These are phyloP conservation scores for Apolygus lucorum DNA, from an alignment of 1,140 invertebrate species.

Conservation along the genomic window DNA sequence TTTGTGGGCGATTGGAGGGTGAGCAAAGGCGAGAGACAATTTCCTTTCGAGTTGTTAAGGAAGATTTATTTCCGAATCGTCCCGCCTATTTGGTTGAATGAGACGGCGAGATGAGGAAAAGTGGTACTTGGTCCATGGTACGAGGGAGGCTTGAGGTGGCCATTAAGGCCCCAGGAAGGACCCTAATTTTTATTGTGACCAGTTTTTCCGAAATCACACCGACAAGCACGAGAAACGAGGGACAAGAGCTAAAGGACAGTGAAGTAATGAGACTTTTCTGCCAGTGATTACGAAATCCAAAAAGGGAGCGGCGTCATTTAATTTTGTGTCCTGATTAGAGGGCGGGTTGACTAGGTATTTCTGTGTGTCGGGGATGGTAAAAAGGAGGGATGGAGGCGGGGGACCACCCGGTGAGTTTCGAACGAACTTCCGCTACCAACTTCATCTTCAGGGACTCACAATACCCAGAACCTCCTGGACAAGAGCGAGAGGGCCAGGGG, in stretches of 20 bases:
- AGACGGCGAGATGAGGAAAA: neutral
- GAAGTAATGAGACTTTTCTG: neutral
- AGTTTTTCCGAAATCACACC: neutral
- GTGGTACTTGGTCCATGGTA: neutral
- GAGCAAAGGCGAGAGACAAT: neutral
- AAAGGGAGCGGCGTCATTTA: neutral
- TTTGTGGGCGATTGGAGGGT: neutral
- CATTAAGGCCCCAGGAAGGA: neutral
- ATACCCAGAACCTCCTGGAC: neutral
- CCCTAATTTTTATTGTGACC: conserved; percentile 1
- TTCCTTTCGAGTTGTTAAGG: neutral
- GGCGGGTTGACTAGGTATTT: neutral
- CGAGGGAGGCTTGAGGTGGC: neutral
- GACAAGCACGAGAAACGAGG: neutral
- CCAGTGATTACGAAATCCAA: conserved; percentile 1
- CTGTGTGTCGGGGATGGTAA: neutral
- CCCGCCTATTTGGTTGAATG: neutral
- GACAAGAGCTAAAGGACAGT: neutral
- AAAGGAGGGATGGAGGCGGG: neutral
- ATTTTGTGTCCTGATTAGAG: neutral
- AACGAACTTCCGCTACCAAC: neutral
- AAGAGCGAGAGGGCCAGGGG: neutral
- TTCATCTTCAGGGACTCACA: neutral
- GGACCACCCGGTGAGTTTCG: neutral
- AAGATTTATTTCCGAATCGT: neutral